phyloP scores from a whole-genome alignment of 1,140 invertebrate species.

The Drosophila nigromelanica region DNA sequence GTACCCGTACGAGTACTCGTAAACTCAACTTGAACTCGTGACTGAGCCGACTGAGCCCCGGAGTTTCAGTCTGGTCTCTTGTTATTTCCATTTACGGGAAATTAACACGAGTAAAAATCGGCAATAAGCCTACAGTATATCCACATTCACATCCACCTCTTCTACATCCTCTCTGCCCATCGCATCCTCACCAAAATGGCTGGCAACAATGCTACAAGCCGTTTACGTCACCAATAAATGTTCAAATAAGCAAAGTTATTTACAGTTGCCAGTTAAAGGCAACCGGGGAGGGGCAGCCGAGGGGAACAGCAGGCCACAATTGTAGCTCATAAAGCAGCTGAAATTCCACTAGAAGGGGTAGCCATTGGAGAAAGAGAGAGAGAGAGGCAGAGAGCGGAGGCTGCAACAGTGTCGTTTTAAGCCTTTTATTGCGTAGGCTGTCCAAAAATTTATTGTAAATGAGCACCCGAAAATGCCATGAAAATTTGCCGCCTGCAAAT shows the following conservation, averaged over 20 bases:
- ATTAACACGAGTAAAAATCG: slow-evolving; percentile 79
- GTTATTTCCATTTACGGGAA: slow-evolving; percentile 56
- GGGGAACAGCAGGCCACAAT: slow-evolving; percentile 56
- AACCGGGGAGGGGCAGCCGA: background rate
- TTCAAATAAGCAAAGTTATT: slow-evolving; percentile 80
- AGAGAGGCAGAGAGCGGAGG: background rate
- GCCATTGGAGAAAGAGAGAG: background rate
- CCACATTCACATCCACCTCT: background rate
- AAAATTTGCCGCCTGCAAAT: slow-evolving; percentile 46
- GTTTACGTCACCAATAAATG: slow-evolving; percentile 81
- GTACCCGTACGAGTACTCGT: slow-evolving; percentile 20
- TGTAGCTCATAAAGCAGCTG: slow-evolving; percentile 75
- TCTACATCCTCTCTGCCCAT: background rate
- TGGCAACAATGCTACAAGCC: slow-evolving; percentile 63
- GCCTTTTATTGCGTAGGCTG: slow-evolving; percentile 71
- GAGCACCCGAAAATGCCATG: slow-evolving; percentile 63
- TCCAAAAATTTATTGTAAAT: slow-evolving; percentile 76
- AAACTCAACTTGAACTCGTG: slow-evolving; percentile 37
- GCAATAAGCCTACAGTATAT: slow-evolving; percentile 48
- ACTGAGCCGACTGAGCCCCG: slow-evolving; percentile 1
- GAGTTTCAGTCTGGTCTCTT: slow-evolving; percentile 3
- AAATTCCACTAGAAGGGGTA: slow-evolving; percentile 46
- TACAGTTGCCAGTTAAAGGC: slow-evolving; percentile 59
- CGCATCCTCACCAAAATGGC: slow-evolving; percentile 4
- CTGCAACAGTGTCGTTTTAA: slow-evolving; percentile 38